These are phyloP conservation scores for Galerucella pusilla DNA, from an alignment of 2,888 invertebrate genomes.

Conservation along the genomic window DNA sequence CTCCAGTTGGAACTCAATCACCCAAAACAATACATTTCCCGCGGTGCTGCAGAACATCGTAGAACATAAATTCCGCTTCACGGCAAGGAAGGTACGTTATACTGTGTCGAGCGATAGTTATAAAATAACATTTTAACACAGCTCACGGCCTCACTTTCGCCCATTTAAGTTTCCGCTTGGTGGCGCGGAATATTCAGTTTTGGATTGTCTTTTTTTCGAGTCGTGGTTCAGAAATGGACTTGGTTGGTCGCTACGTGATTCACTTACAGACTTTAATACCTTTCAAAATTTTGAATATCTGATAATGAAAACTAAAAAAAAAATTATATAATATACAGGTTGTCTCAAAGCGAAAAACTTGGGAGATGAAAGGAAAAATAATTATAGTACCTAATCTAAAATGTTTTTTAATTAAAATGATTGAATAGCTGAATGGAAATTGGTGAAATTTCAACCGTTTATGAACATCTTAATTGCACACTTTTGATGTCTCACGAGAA, in stretches of 20 bases:
- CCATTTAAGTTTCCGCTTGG: constrained; percentile 59
- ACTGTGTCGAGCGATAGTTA: constrained; percentile 44
- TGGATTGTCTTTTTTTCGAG: constrained; percentile 52
- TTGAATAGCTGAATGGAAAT: no score
- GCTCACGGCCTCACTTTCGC: constrained; percentile 54
- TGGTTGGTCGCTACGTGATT: background rate
- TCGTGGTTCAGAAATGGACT: constrained; percentile 11
- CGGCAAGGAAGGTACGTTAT: constrained; percentile 24
- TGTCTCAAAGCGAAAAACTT: no score
- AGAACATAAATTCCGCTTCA: constrained; percentile 32
- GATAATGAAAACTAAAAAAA: no score
- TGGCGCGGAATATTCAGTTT: constrained; percentile 59
- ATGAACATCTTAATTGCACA: no score
- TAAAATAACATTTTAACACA: constrained; percentile 53
- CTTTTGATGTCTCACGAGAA: no score
- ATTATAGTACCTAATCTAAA: no score
- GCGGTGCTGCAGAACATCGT: constrained; percentile 31
- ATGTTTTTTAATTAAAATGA: no score
- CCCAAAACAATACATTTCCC: constrained; percentile 36
- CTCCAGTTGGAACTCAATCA: constrained; percentile 30
- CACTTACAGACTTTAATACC: background rate
- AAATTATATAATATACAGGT: no score
- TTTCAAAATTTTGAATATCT: no score
- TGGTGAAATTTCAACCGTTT: no score
- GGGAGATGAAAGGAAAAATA: no score